phyloP scores from a whole-genome alignment of 92 coral and sea anemone species.

The Phenganax marumi region DNA sequence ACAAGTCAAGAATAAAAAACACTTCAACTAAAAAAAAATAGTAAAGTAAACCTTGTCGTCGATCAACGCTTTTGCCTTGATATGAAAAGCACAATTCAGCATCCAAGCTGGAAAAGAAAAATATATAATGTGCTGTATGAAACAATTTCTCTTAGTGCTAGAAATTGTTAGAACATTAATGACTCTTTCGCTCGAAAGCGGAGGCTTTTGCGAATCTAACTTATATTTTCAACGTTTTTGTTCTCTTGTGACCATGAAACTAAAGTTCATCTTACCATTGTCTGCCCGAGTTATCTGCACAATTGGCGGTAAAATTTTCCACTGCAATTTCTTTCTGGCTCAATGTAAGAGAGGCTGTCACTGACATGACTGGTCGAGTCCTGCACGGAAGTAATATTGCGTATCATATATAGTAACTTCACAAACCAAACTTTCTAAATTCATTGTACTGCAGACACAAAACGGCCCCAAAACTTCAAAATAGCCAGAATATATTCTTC shows the following conservation, averaged over 20 bases:
- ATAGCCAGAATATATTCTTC: background rate
- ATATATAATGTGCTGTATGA: background rate
- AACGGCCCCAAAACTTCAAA: background rate
- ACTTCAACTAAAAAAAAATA: background rate
- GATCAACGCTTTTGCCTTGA: constrained; percentile 11
- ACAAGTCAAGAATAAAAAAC: background rate
- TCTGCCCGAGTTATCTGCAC: background rate
- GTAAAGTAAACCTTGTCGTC: constrained; percentile 12
- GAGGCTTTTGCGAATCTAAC: too few relatives aligned
- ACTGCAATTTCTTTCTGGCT: constrained; percentile 19
- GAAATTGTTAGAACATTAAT: too few relatives aligned
- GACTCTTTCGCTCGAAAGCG: too few relatives aligned
- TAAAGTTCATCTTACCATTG: constrained; percentile 23
- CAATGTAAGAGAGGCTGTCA: background rate
- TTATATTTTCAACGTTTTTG: too few relatives aligned
- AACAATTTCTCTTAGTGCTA: too few relatives aligned
- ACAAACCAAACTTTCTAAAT: too few relatives aligned
- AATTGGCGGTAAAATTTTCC: constrained; percentile 8
- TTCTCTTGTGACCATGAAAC: background rate
- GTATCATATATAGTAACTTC: background rate
- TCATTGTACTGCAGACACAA: background rate
- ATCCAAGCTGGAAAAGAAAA: constrained; percentile 3
- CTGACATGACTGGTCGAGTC: constrained; percentile 23
- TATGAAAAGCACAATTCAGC: constrained; percentile 15
- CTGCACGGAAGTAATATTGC: background rate